Evolutionary conservation across 2,797 vertebrate species (phyloP).

Genomic region (Eurystomus glaucurus): DNA sequence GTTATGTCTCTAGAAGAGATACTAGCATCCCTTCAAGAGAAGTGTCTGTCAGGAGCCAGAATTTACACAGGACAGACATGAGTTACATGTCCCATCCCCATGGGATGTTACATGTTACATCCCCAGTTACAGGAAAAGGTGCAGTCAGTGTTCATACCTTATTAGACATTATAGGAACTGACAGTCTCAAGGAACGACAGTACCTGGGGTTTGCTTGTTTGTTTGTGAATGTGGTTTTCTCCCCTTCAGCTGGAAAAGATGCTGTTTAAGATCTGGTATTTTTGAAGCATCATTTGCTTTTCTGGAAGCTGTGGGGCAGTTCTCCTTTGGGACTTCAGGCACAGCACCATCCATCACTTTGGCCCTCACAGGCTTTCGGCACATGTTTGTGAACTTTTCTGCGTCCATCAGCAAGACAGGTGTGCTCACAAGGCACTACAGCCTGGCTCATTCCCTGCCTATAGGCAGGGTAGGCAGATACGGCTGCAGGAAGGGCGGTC

Average conservation of each 20-base stretch:
- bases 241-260: background rate
- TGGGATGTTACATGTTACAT: too few relatives aligned
- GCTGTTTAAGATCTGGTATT: background rate
- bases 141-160: background rate
- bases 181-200: background rate
- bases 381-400: background rate
- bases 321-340: fast-evolving
- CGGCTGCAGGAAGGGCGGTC: background rate
- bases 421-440: fast-evolving
- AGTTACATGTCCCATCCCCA: too few relatives aligned
- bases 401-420: background rate
- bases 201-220: background rate
- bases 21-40: background rate
- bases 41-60: background rate
- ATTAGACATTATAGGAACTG: background rate
- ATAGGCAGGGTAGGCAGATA: background rate
- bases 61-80: background rate
- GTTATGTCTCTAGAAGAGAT: background rate
- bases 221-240: background rate
- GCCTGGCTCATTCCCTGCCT: background rate
- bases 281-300: background rate
- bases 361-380: background rate
- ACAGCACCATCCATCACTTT: background rate
- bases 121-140: background rate
- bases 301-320: background rate